Conservation (phyloP, 1,140 invertebrate species). For the Aphelenchoides avenae region DNA sequence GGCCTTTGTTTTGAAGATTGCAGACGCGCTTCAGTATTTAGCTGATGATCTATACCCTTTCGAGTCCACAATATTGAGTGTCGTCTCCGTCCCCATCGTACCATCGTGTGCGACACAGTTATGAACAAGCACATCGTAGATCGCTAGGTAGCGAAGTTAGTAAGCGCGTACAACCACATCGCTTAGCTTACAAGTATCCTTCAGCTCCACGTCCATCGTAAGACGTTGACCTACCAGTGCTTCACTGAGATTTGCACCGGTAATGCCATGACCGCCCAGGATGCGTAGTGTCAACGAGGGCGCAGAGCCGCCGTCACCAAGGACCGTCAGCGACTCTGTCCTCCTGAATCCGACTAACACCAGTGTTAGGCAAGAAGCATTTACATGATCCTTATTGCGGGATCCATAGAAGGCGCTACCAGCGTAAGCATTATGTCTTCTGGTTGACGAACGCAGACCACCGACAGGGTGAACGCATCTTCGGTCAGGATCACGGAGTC, state of each 20-base stretch:
- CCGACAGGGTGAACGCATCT: constrained; percentile 24
- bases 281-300: constrained; percentile 15
- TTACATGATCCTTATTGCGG: constrained; percentile 23
- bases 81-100: constrained; percentile 15
- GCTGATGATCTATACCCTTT: constrained; percentile 27
- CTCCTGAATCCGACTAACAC: background rate
- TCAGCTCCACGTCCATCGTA: constrained; percentile 19
- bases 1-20: no score
- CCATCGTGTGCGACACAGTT: constrained; percentile 33
- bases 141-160: constrained; percentile 22
- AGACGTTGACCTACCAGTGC: constrained; percentile 26
- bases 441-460: constrained; percentile 19
- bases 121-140: constrained; percentile 37
- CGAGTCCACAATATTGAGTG: constrained; percentile 24
- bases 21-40: constrained; percentile 5
- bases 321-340: background rate
- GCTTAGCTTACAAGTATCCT: constrained; percentile 33
- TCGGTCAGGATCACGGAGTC: constrained; percentile 26
- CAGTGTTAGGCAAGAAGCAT: constrained; percentile 13
- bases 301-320: constrained; percentile 5
- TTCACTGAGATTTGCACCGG: constrained; percentile 17
- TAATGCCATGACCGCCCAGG: constrained; percentile 19
- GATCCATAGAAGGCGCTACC: constrained; percentile 14
- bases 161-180: background rate
- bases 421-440: constrained; percentile 28